Conservation (phyloP, 2,888 invertebrate genomes). For the Agrotis puta region DNA sequence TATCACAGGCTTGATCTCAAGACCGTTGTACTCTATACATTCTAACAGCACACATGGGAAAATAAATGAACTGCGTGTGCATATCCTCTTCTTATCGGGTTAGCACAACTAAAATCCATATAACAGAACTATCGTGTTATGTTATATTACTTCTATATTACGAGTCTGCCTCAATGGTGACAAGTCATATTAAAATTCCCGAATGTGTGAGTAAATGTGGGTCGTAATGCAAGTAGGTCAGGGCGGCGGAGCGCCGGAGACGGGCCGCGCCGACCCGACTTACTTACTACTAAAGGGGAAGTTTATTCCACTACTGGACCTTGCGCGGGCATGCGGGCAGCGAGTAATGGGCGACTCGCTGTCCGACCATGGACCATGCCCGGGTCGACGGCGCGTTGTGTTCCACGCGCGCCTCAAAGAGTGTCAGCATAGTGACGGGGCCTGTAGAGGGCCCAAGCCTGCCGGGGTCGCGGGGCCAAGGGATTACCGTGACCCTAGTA, state of each 20-base stretch:
- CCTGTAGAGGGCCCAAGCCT: no score
- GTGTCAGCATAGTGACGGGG: no score
- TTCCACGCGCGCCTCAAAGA: no score
- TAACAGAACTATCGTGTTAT: conserved; percentile 26
- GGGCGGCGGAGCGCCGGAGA: conserved; percentile 64
- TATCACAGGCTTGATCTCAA: no score
- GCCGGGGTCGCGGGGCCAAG: no score
- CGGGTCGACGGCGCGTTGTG: no score
- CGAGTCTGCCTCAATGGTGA: conserved; percentile 59
- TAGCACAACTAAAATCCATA: conserved; percentile 2
- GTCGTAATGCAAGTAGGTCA: conserved; percentile 84
- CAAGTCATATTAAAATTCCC: conserved; percentile 76
- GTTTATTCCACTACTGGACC: conserved; percentile 65
- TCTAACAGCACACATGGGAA: background rate
- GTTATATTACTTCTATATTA: conserved; percentile 46
- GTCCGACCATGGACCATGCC: no score
- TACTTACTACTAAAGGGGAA: conserved; percentile 65
- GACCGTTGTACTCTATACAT: background rate
- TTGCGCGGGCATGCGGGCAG: no score
- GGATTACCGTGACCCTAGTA: no score
- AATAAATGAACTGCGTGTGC: no score
- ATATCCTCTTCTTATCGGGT: background rate
- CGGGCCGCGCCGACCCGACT: conserved; percentile 54
- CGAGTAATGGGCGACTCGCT: no score
- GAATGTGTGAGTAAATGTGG: conserved; percentile 78